Evolutionary conservation across 30 jellyfish, hydroid and myxozoan species (phyloP).

Genomic region (Aurelia sp.): DNA sequence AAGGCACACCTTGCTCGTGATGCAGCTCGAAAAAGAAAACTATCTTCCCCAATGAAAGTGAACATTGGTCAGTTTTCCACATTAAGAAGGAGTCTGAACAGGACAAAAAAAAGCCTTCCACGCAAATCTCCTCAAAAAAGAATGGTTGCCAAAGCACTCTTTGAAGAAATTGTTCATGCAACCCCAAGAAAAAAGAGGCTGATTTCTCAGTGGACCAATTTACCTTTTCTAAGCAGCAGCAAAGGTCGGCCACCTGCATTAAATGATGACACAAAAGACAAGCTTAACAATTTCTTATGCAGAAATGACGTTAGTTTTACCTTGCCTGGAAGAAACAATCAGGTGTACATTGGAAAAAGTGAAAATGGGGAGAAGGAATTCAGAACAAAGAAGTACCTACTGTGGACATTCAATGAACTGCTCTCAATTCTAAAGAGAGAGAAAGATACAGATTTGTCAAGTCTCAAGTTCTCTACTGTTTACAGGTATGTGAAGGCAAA

Average conservation of each 20-base stretch:
- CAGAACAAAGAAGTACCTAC: constrained; percentile 26
- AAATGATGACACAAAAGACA: constrained; percentile 8
- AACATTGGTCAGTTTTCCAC: constrained; percentile 14
- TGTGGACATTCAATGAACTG: constrained; percentile 16
- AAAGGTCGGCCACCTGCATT: constrained; percentile 16
- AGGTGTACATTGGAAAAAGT: constrained; percentile 13
- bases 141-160: too few relatives aligned
- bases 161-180: too few relatives aligned
- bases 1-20: constrained; percentile 25
- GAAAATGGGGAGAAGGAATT: neutral
- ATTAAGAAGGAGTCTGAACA: constrained; percentile 4
- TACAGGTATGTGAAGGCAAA: constrained; percentile 17
- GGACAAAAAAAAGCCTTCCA: too few relatives aligned
- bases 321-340: constrained; percentile 25
- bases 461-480: constrained; percentile 7
- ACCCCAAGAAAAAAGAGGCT: constrained; percentile 21
- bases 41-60: constrained; percentile 16
- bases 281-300: constrained; percentile 1
- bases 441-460: constrained; percentile 11
- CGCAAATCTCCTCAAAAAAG: too few relatives aligned
- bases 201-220: constrained; percentile 9
- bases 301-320: constrained; percentile 15
- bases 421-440: constrained; percentile 7
- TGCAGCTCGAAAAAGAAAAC: constrained; percentile 7
- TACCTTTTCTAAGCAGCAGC: constrained; percentile 5